Evolutionary conservation across 2,888 invertebrate genomes (phyloP).

Genomic region (Morpho achilles): DNA sequence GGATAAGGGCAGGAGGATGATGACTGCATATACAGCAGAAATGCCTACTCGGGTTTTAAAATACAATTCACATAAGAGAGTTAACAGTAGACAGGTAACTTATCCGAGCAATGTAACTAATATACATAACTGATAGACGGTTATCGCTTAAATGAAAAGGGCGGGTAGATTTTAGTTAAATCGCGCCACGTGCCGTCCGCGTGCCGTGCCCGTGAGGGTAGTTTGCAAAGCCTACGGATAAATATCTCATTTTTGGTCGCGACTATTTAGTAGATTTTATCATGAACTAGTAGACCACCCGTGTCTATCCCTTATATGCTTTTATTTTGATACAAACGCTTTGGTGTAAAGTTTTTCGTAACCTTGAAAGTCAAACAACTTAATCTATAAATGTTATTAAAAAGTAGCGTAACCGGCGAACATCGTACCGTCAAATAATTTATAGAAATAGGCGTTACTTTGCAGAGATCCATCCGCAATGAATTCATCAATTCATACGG

Average conservation of each 20-base stretch:
- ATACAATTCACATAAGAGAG: neutral
- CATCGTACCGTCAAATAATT: too few relatives aligned
- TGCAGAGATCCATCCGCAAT: too few relatives aligned
- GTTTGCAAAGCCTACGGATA: constrained; percentile 28
- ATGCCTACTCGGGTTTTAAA: neutral
- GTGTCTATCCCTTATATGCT: neutral
- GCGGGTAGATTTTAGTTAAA: constrained; percentile 35
- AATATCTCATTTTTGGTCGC: constrained; percentile 29
- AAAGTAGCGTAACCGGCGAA: too few relatives aligned
- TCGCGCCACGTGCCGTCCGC: constrained; percentile 36
- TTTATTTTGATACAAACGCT: too few relatives aligned
- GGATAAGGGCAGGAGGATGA: too few relatives aligned
- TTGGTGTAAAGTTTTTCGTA: too few relatives aligned
- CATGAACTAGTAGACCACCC: constrained; percentile 12
- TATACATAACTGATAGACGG: constrained; percentile 18
- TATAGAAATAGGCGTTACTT: too few relatives aligned
- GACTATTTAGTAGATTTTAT: constrained; percentile 27
- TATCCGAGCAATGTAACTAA: constrained; percentile 16
- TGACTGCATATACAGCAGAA: too few relatives aligned
- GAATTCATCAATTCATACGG: too few relatives aligned
- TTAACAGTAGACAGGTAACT: constrained; percentile 20
- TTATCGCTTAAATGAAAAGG: constrained; percentile 26
- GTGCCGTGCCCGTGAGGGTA: constrained; percentile 26
- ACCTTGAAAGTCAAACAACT: too few relatives aligned
- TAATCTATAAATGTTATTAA: too few relatives aligned